Conservation (phyloP, 23 tunicate species). For the Oikopleura dioica region DNA sequence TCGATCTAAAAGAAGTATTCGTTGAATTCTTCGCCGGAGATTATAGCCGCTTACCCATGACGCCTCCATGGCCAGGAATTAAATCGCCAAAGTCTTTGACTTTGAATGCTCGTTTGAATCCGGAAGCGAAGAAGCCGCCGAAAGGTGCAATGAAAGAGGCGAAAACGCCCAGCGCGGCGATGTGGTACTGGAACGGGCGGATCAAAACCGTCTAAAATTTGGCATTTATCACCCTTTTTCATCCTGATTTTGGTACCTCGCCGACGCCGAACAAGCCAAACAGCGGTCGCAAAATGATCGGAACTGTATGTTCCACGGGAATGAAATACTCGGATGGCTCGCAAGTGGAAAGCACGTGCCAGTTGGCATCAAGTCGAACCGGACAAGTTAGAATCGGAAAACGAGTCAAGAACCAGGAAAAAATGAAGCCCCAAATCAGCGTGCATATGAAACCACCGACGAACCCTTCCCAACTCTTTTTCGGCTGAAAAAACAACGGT, state of each 20-base stretch:
- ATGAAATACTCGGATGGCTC: constrained; percentile 25
- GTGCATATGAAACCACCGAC: constrained; percentile 88
- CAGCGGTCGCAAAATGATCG: constrained; percentile 26
- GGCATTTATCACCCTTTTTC: too few relatives aligned
- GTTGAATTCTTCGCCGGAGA: too few relatives aligned
- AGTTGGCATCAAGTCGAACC: constrained; percentile 20
- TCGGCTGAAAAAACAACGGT: constrained; percentile 37
- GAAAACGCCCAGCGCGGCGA: constrained; percentile 33
- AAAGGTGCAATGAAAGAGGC: constrained; percentile 78
- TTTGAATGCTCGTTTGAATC: constrained; percentile 91
- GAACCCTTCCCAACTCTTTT: constrained; percentile 99
- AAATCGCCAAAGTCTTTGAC: constrained; percentile 95
- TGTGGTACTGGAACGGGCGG: constrained; percentile 71
- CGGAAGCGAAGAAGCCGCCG: constrained; percentile 96
- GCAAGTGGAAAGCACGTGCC: constrained; percentile 29
- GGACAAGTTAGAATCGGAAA: constrained; percentile 54
- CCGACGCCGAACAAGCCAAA: not conserved
- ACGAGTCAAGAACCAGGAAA: constrained; percentile 37
- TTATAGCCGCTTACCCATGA: constrained; percentile 51
- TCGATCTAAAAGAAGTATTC: constrained; percentile 33
- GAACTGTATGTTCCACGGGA: constrained; percentile 30
- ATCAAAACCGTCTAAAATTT: not conserved
- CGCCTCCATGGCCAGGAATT: constrained; percentile 95
- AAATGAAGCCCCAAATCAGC: constrained; percentile 57
- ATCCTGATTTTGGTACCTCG: too few relatives aligned